Evolutionary conservation across 2,113 vertebrate genomes (phyloP), one percentile per base, ranked within the genome.

Genomic region (Anthoscopus minutus): DNA sequence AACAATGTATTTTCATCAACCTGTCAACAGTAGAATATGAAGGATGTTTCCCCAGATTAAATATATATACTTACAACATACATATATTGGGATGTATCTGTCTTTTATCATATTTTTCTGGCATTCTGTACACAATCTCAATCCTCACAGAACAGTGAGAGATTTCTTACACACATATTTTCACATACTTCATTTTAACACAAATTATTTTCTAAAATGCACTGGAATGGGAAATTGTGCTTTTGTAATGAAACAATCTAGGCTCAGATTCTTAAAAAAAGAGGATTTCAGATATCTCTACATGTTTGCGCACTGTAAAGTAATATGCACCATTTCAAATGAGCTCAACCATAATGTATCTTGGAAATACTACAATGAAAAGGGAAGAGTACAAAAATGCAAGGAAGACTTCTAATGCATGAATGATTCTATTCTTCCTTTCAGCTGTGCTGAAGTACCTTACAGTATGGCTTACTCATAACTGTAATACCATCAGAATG

Each of bases 1-100:
- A 91, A 89, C 62, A 72, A 91, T 24, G 35, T 88, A 89, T 96
- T 96, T 96, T 96, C 77, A 95, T 96, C 81, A 94, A 83, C 66
- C 25, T 92, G 61, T 86, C 82, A 96, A 76, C 21, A 94, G 69
- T 86, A 96, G 96, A 88, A 92, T 38, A 69, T 60, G 65, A 96
- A 92, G 19, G 35, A 92, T 90, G 27, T 51, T 94, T 93, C 58
- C 90, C 22, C 56, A 84, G 57, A 94, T 82, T 45, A 91, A 89
- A 51, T 11, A 61, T 1, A 50, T 21, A 50, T 15, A 53, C 1
- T 28, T 24, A 50, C 9, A 44, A 65, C 9, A 60, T 2, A n/a
- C n/a, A 33, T 24, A 45, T 27, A 35, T 11, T 2, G 13, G 25
- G 11, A 57, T 28, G 38, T 86, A 81, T 89, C 95, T 54, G 62